A percentile compares a stretch with the other conserved stretches of the same genome.
Evolutionary conservation across 2,888 invertebrate genomes (phyloP).

Genomic region (Schizotus pectinicornis): DNA sequence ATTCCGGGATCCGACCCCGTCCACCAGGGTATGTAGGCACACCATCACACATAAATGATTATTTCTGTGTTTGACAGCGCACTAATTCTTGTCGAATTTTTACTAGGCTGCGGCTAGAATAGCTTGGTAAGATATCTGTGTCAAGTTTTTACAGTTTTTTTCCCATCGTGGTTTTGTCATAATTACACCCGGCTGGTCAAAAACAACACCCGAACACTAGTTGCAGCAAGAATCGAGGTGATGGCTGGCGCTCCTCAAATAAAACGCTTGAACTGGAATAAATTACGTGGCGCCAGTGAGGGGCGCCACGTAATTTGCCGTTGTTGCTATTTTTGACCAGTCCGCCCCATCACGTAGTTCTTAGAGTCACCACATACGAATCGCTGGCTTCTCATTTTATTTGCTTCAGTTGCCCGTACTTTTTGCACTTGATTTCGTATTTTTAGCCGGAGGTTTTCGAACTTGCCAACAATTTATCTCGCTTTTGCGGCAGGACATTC

Average conservation of each 20-base stretch:
- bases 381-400: conserved; percentile 20
- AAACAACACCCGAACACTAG: neutral
- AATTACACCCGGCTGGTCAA: conserved; percentile 10
- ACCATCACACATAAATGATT: conserved; percentile 3
- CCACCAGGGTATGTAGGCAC: conserved; percentile 11
- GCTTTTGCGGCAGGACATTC: too few relatives aligned
- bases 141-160: conserved; percentile 37
- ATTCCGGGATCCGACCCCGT: neutral
- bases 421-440: too few relatives aligned
- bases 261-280: too few relatives aligned
- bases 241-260: too few relatives aligned
- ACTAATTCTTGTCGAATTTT: conserved; percentile 55
- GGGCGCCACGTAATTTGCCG: neutral
- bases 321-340: neutral
- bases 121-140: conserved; percentile 59
- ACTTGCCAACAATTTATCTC: too few relatives aligned
- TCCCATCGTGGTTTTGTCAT: conserved; percentile 23
- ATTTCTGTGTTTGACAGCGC: conserved; percentile 32
- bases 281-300: too few relatives aligned
- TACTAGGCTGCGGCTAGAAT: conserved; percentile 59
- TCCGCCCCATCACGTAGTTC: conserved; percentile 20
- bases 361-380: conserved; percentile 12
- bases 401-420: conserved; percentile 13
- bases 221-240: neutral
- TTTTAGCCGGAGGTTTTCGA: too few relatives aligned